Evolutionary conservation across 2,888 invertebrate species (phyloP), one percentile per base, ranked within the genome.

Genomic region (Germaria angustata): DNA sequence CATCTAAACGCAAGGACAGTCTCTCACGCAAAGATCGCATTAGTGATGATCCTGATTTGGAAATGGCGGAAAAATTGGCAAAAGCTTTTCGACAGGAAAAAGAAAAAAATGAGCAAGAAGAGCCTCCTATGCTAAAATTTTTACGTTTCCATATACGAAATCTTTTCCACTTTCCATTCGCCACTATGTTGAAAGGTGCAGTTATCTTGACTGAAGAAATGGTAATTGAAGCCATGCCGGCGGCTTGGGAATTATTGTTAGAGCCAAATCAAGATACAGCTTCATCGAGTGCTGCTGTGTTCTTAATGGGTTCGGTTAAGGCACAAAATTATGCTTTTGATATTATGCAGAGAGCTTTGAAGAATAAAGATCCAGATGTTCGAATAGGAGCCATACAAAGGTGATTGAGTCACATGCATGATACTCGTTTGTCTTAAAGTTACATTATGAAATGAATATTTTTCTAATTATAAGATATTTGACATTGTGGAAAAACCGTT

Each of bases 401-500:
- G 93, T 94, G 84, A 9, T 17, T 5, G 6, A 32, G 17, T 39
- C 13, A n/a, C 2, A 39, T 39, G 11, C 13, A 28, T 28, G 28
- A 28, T 28, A n/a, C n/a, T n/a, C n/a, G n/a, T n/a, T n/a, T 28
- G 5, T 20, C 15, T 46, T 11, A 32, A 9, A n/a, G 3, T 65
- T 28, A 9, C 20, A 34, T 15, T n/a, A 36, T 36, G 9, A 5
- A 36, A 11, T 22, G 6, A 24, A 24, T 5, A n/a, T 24, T 24
- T 24, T 32, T 32, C 32, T 15, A 44, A 17, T 49, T 55, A 39
- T 39, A 7, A 94, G 96, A 81, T 98, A 98, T 91, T 96, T 98
- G 93, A 96, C 97, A 1, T 93, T 99, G 85, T 99, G 99, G 99
- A 97, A 98, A 88, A 95, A 97, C 85, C 94, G 99, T 1, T 98